These are phyloP conservation scores for Drosophila guanche DNA, from an alignment of 1,140 invertebrate genomes.

Conservation along the genomic window DNA sequence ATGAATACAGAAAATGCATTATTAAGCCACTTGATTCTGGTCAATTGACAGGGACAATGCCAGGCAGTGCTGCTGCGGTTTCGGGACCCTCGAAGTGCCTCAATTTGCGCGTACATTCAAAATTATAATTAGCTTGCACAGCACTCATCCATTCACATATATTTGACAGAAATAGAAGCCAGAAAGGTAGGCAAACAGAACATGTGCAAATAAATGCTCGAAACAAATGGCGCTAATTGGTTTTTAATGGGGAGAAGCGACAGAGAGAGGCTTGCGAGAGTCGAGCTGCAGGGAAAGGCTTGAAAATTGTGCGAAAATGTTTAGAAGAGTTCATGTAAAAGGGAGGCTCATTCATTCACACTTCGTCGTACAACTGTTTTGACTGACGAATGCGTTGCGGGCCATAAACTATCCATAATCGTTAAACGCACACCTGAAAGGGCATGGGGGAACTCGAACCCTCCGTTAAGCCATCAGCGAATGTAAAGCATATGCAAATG, in stretches of 20 bases:
- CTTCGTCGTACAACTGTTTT: slow-evolving; percentile 8
- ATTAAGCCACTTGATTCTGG: slow-evolving; percentile 43
- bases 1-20: slow-evolving; percentile 45
- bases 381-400: slow-evolving; percentile 21
- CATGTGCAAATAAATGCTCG: no score
- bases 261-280: no score
- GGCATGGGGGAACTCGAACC: no score
- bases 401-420: slow-evolving; percentile 28
- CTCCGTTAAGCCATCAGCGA: slow-evolving; percentile 12
- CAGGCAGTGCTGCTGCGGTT: slow-evolving; percentile 20
- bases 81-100: slow-evolving; percentile 7
- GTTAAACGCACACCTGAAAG: slow-evolving; percentile 19
- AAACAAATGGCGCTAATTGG: no score
- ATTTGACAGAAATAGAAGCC: no score
- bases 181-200: no score
- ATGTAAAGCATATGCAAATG: slow-evolving; percentile 30
- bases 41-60: background rate
- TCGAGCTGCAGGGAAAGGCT: no score
- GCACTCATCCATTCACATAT: background rate
- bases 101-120: slow-evolving; percentile 33
- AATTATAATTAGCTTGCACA: slow-evolving; percentile 49
- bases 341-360: no score
- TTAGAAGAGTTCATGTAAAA: no score
- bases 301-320: no score
- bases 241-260: no score